phyloP scores from a whole-genome alignment of 1,140 invertebrate genomes.

The Hylyphantes graminicola region DNA sequence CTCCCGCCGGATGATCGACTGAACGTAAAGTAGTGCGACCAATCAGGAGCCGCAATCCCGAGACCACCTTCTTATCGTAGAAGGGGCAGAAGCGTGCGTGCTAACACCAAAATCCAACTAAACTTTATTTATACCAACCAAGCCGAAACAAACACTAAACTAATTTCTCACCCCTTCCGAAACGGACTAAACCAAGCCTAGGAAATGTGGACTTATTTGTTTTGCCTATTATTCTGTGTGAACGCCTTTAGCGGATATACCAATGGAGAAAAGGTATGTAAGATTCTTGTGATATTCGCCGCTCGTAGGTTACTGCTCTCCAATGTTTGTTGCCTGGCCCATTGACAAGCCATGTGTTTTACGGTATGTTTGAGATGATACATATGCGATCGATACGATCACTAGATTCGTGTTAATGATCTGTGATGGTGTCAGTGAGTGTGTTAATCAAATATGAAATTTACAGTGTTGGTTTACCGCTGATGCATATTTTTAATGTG shows the following conservation, averaged over 20 bases:
- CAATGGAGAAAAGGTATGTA: conserved; percentile 51
- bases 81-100: conserved; percentile 24
- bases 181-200: conserved; percentile 13
- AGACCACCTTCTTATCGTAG: conserved; percentile 42
- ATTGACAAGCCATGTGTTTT: conserved; percentile 41
- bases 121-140: background rate
- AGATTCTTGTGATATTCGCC: conserved; percentile 21
- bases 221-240: conserved; percentile 34
- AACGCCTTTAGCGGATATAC: conserved; percentile 48
- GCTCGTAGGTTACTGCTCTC: conserved; percentile 47
- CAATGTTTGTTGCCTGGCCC: conserved; percentile 18
- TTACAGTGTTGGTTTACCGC: too few species aligned
- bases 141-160: conserved; percentile 17
- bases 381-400: conserved; percentile 32
- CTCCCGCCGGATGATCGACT: conserved; percentile 27
- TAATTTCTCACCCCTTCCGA: conserved; percentile 7
- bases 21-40: conserved; percentile 31
- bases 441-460: too few species aligned
- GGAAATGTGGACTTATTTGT: conserved; percentile 52
- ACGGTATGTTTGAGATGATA: conserved; percentile 3
- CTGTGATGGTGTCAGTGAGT: too few species aligned
- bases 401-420: too few species aligned
- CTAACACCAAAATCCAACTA: conserved; percentile 6
- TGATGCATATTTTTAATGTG: too few species aligned
- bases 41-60: conserved; percentile 34